These are phyloP conservation scores for Apogon talboti DNA, from an alignment of 2,797 vertebrate genomes.

Conservation along the genomic window DNA sequence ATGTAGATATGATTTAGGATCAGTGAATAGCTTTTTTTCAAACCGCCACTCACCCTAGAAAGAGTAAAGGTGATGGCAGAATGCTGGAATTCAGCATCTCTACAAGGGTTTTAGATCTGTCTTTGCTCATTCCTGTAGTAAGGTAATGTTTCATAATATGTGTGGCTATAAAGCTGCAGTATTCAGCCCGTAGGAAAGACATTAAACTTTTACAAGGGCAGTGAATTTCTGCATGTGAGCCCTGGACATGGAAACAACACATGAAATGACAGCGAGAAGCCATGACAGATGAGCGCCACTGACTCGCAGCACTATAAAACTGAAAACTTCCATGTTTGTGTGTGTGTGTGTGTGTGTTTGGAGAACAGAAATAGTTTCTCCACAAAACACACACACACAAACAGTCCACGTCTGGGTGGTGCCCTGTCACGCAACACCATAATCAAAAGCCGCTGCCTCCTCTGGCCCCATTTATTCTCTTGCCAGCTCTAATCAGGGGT, in stretches of 20 bases:
- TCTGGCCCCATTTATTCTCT: slow-evolving; percentile 59
- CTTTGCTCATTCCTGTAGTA: slow-evolving; percentile 38
- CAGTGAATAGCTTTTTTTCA: background rate
- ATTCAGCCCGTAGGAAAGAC: slow-evolving; percentile 52
- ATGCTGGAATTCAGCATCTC: slow-evolving; percentile 3
- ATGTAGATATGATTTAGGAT: slow-evolving; percentile 1
- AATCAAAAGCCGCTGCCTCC: slow-evolving; percentile 72
- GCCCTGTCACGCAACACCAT: slow-evolving; percentile 55
- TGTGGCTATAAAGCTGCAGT: slow-evolving; percentile 47
- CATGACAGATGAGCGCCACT: slow-evolving; percentile 53
- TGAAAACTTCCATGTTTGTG: slow-evolving; percentile 58
- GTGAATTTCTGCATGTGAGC: slow-evolving; percentile 61
- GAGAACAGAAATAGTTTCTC: slow-evolving; percentile 57
- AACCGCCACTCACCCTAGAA: background rate
- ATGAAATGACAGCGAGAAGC: slow-evolving; percentile 60
- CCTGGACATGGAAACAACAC: slow-evolving; percentile 47
- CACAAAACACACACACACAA: slow-evolving; percentile 27
- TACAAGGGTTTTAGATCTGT: slow-evolving; percentile 24
- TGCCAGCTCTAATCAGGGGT: slow-evolving; percentile 48
- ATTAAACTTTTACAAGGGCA: slow-evolving; percentile 71
- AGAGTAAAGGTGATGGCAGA: background rate
- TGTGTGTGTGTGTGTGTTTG: slow-evolving; percentile 59
- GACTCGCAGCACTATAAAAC: slow-evolving; percentile 56
- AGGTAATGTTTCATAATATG: slow-evolving; percentile 22
- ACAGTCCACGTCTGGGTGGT: slow-evolving; percentile 55